Percentiles rank a stretch among this genome's conserved stretches.
phyloP scores from a whole-genome alignment of 2,113 vertebrate species.

The Cricetomys ansorgei region DNA sequence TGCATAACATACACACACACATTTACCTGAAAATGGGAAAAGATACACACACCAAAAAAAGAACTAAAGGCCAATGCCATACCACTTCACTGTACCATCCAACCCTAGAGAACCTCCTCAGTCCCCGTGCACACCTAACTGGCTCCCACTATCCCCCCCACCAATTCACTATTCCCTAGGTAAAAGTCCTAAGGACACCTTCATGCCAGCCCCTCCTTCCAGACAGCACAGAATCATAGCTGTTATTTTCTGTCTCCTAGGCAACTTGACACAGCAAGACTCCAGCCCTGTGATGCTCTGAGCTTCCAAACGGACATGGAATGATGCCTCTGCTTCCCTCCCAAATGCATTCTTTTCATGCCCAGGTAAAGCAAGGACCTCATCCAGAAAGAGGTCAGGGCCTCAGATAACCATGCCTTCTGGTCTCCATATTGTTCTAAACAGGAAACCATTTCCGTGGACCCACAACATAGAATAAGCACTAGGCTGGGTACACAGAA shows the following conservation, averaged over 20 bases:
- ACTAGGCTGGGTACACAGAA: background rate
- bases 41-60: background rate
- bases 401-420: background rate
- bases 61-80: background rate
- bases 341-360: background rate
- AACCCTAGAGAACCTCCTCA: background rate
- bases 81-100: background rate
- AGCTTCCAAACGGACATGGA: background rate
- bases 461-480: background rate
- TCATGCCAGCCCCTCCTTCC: background rate
- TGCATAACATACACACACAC: background rate
- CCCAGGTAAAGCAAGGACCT: background rate
- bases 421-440: background rate
- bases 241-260: background rate
- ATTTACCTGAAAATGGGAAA: background rate
- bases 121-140: background rate
- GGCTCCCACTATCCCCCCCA: background rate
- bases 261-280: background rate
- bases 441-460: background rate
- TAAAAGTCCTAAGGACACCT: background rate
- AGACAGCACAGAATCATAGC: background rate
- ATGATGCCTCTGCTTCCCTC: background rate
- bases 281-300: background rate
- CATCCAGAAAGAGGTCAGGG: background rate
- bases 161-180: background rate